Conservation (phyloP, 2,113 vertebrate species). For the Corvus moneduloides region DNA sequence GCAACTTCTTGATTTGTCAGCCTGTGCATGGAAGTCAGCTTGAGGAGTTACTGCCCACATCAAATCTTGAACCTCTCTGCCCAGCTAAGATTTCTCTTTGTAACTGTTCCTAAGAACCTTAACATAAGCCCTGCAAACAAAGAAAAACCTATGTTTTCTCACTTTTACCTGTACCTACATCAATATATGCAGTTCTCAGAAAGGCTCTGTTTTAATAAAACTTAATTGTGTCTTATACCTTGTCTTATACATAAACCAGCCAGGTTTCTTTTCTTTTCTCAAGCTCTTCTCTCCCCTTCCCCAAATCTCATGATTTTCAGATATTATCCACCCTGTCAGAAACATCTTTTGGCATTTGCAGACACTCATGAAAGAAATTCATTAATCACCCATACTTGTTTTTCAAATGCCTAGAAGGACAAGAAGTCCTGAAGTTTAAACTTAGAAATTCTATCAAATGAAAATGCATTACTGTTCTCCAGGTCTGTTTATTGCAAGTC, state of each 20-base stretch:
- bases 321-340: slow-evolving; percentile 7
- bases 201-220: not conserved
- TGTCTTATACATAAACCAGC: not conserved
- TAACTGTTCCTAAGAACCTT: not conserved
- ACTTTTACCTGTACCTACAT: not conserved
- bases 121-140: not conserved
- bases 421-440: not conserved
- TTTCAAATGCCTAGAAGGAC: not conserved
- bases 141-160: not conserved
- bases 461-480: not conserved
- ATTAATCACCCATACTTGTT: not conserved
- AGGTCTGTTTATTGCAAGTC: not conserved
- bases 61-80: not conserved
- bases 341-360: not conserved
- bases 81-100: not conserved
- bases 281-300: not conserved
- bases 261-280: not conserved
- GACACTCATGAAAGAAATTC: not conserved
- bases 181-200: not conserved
- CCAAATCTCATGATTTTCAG: not conserved
- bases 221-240: not conserved
- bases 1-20: not conserved
- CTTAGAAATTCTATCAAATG: not conserved
- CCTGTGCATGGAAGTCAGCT: not conserved
- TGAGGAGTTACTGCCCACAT: not conserved